These are phyloP conservation scores for Galaxias olidus DNA, from an alignment of 2,797 vertebrate species.

Conservation along the genomic window DNA sequence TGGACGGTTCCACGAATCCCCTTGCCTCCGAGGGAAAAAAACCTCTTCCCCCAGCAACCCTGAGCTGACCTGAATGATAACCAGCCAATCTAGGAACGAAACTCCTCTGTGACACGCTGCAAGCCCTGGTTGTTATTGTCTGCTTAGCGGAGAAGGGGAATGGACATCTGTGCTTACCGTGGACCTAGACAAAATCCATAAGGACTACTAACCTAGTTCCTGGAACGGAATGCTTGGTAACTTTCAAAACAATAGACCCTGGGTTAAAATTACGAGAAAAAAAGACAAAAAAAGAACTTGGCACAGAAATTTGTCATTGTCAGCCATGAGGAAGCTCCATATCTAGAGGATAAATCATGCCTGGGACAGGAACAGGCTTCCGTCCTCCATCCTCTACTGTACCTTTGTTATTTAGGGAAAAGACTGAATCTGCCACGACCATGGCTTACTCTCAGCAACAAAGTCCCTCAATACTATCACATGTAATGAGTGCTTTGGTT, in stretches of 20 bases:
- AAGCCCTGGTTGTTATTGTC: neutral
- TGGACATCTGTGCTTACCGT: constrained; percentile 10
- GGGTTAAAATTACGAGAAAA: constrained; percentile 45
- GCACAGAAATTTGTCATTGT: constrained; percentile 72
- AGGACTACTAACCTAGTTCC: constrained; percentile 72
- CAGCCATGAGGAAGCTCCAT: constrained; percentile 53
- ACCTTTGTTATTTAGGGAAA: constrained; percentile 21
- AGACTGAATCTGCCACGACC: constrained; percentile 8
- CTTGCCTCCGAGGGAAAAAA: neutral
- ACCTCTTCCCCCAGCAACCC: neutral
- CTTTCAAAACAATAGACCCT: constrained; percentile 63
- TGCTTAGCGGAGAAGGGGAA: neutral
- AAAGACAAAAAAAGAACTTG: constrained; percentile 24
- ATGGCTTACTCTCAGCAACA: neutral
- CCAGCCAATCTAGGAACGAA: constrained; percentile 4
- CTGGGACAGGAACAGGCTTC: constrained; percentile 37
- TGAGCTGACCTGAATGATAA: constrained; percentile 14
- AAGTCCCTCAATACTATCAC: neutral
- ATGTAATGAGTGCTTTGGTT: no score
- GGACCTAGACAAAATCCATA: constrained; percentile 44
- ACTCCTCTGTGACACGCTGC: constrained; percentile 18
- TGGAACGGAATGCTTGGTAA: constrained; percentile 37
- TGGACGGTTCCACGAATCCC: constrained; percentile 19
- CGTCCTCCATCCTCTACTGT: neutral
- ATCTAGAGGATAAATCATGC: constrained; percentile 59